Percentiles rank a stretch among this genome's conserved stretches.
These are phyloP conservation scores for Ditylenchus dipsaci DNA, from an alignment of 1,140 invertebrate species.

Conservation along the genomic window DNA sequence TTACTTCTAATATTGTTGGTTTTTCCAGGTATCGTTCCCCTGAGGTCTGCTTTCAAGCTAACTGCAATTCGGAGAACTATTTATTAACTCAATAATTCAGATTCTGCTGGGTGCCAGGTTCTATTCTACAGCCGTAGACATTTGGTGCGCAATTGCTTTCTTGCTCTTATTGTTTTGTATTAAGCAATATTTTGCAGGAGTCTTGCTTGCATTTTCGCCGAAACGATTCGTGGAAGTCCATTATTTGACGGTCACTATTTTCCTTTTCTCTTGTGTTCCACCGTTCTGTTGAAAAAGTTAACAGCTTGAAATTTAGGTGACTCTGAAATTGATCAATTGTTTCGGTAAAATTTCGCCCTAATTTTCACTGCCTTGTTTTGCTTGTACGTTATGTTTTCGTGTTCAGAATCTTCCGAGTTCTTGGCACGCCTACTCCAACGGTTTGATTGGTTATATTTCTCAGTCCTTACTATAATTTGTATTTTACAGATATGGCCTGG, in stretches of 20 bases:
- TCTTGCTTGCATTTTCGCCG: conserved; percentile 88
- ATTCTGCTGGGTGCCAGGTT: conserved; percentile 73
- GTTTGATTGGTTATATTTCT: not conserved
- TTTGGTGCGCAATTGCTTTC: conserved; percentile 68
- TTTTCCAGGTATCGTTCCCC: conserved; percentile 86
- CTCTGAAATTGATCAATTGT: conserved; percentile 89
- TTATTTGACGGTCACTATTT: conserved; percentile 73
- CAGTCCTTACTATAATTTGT: not conserved
- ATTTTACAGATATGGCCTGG: conserved; percentile 71
- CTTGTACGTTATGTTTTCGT: no score
- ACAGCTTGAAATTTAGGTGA: conserved; percentile 61
- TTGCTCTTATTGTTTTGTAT: no score
- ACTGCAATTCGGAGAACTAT: no score
- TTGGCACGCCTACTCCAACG: conserved; percentile 79
- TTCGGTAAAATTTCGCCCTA: conserved; percentile 61
- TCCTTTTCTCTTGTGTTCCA: no score
- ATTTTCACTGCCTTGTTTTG: no score
- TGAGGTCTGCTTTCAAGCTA: conserved; percentile 68
- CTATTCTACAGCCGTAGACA: conserved; percentile 73
- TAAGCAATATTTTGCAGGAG: conserved; percentile 63
- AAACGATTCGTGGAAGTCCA: conserved; percentile 82
- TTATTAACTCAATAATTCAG: no score
- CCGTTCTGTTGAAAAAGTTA: no score
- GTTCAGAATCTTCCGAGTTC: conserved; percentile 66
- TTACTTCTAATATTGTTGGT: no score